Base-by-base conservation (phyloP, 1,140 invertebrate species). In the Aporrectodea caliginosa region DNA sequence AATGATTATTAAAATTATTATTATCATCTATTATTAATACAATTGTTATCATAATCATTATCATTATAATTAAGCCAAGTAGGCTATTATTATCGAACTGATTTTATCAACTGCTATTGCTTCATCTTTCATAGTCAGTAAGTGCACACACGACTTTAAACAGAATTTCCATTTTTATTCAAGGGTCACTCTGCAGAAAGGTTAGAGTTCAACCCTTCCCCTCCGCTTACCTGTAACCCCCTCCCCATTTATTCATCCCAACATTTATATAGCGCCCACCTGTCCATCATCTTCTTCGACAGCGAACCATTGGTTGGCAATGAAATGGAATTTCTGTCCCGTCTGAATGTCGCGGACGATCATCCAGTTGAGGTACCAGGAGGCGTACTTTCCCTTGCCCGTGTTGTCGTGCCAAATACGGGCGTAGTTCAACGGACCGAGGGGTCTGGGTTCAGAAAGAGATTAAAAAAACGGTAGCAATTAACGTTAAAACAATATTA, bases 401-500 rank as follows among this genome's bases (percentile, higher is more conserved):
- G 87, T 87, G 82, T 90, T 90, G 83, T 91, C 90, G 81, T 91
- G 90, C 91, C 91, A 91, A 2, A 91, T 86, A 22, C 90, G 85
- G 2, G 90, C 83, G 83, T 89, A 91, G 73, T 87, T 90, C 70
- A 91, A 83, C 16, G 86, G 82, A 16, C 91, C 91, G 0, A 91
- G 84, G 2, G 88, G 86, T 77, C 90, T 90, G 78, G 6, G 69
- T 70, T 35, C 77, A 76, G 70, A 35, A 78, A 58, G n/a, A n/a
- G n/a, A n/a, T n/a, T n/a, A n/a, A n/a, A n/a, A n/a, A n/a, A 35
- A 79, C n/a, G n/a, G n/a, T n/a, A n/a, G n/a, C n/a, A n/a, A n/a
- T n/a, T n/a, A n/a, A n/a, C n/a, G n/a, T n/a, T 80, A 77, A 69
- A 69, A 69, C 58, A 14, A 16, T 69, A 16, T 73, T 75, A 34